phyloP scores from a whole-genome alignment of 2,888 invertebrate species.

The Reticulitermes lucifugus region DNA sequence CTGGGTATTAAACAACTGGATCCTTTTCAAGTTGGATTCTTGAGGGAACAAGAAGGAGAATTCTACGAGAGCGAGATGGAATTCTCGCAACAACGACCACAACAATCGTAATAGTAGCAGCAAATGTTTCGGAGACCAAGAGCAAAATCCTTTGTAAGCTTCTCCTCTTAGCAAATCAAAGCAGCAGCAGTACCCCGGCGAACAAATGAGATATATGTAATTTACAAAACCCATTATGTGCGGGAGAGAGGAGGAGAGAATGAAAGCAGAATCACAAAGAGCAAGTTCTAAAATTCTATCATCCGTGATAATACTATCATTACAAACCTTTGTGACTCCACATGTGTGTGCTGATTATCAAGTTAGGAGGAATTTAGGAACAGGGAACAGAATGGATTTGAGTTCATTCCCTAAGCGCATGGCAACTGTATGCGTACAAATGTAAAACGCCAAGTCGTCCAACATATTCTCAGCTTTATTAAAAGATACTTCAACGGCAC shows the following conservation, averaged over 20 bases:
- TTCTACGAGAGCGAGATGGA: not conserved
- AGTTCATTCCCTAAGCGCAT: not conserved
- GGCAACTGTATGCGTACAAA: not conserved
- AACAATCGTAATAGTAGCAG: constrained; percentile 17
- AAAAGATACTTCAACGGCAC: not conserved
- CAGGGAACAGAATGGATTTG: not conserved
- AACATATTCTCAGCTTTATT: not conserved
- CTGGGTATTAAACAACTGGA: not conserved
- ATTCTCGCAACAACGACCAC: constrained; percentile 16
- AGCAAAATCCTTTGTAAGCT: constrained; percentile 26
- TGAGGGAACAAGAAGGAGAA: not conserved
- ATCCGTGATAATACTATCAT: constrained; percentile 25
- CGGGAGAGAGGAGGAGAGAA: not conserved
- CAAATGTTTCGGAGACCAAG: constrained; percentile 27
- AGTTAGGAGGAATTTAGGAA: not conserved
- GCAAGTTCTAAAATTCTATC: constrained; percentile 25
- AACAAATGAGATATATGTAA: constrained; percentile 29
- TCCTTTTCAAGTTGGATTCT: not conserved
- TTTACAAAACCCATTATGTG: constrained; percentile 22
- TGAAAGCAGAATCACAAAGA: not conserved
- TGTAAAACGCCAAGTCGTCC: not conserved
- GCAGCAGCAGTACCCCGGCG: not conserved
- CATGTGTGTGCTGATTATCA: constrained; percentile 9
- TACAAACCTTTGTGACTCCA: constrained; percentile 10
- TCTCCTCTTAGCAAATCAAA: constrained; percentile 22